phyloP scores from a whole-genome alignment of 2,797 vertebrate species.

The Somateria mollissima region DNA sequence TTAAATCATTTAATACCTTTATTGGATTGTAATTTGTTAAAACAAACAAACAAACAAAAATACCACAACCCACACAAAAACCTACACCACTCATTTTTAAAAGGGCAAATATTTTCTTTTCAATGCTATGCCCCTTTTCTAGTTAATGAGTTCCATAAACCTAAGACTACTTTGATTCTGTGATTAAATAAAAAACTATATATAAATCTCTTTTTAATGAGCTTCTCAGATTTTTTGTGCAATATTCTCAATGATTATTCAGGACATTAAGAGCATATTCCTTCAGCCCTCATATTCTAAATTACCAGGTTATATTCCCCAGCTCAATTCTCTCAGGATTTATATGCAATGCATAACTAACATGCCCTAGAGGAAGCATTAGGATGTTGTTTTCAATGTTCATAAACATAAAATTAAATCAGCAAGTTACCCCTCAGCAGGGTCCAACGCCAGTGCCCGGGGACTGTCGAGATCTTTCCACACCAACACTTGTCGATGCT shows the following conservation, averaged over 20 bases:
- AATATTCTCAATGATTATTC: constrained; percentile 47
- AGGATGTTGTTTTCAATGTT: neutral
- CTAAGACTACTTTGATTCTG: constrained; percentile 39
- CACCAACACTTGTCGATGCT: constrained; percentile 95
- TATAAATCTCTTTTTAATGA: constrained; percentile 62
- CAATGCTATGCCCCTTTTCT: neutral
- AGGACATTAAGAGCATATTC: constrained; percentile 19
- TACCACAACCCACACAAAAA: too few species aligned
- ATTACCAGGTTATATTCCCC: constrained; percentile 36
- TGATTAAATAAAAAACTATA: constrained; percentile 60
- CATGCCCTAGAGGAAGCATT: neutral
- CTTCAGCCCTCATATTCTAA: constrained; percentile 9
- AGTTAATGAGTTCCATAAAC: constrained; percentile 45
- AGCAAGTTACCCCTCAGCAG: constrained; percentile 89
- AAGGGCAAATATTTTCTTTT: constrained; percentile 2
- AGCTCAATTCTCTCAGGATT: constrained; percentile 34
- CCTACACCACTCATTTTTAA: neutral
- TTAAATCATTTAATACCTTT: neutral
- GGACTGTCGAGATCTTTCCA: constrained; percentile 99
- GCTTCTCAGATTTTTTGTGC: constrained; percentile 10
- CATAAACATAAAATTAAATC: constrained; percentile 19
- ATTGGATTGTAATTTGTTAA: neutral
- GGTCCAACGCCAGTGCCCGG: constrained; percentile 91
- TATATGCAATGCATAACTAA: neutral
- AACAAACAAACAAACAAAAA: too few species aligned